Conservation (phyloP, 2,888 invertebrate genomes). For the Hermodice carunculata region DNA sequence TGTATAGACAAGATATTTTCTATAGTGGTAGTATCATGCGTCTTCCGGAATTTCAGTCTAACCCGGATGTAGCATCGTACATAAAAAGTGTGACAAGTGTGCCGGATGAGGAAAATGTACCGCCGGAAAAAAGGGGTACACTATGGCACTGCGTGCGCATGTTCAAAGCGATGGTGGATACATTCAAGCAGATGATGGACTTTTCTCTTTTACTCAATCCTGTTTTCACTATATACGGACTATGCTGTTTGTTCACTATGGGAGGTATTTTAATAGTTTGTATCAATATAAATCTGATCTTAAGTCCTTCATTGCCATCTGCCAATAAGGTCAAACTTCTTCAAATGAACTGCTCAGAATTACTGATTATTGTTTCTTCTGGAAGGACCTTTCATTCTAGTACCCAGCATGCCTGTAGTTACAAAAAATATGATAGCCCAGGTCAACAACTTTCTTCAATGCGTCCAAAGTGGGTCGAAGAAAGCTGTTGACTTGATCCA, state of each 20-base stretch:
- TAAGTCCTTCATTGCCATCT: too few relatives aligned
- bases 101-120: conserved; percentile 69
- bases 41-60: conserved; percentile 89
- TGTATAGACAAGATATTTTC: conserved; percentile 95
- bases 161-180: conserved; percentile 12
- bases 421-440: too few relatives aligned
- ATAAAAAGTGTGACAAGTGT: conserved; percentile 85
- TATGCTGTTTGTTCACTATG: conserved; percentile 63
- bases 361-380: too few relatives aligned
- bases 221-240: conserved; percentile 76
- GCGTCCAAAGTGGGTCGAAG: too few relatives aligned
- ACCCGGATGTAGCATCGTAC: conserved; percentile 85
- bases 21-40: conserved; percentile 95
- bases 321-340: too few relatives aligned
- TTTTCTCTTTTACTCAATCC: conserved; percentile 86
- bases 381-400: too few relatives aligned
- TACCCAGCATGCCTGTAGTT: too few relatives aligned
- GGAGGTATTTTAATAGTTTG: too few relatives aligned
- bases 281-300: too few relatives aligned
- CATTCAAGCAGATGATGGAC: conserved; percentile 79
- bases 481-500: too few relatives aligned
- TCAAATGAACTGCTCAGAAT: too few relatives aligned
- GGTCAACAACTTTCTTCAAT: too few relatives aligned
- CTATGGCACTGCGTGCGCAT: background rate
- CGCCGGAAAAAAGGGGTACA: background rate